Conservation (phyloP, 30 jellyfish, hydroid and myxozoan genomes). For the Hydractinia symbiolongicarpus region DNA sequence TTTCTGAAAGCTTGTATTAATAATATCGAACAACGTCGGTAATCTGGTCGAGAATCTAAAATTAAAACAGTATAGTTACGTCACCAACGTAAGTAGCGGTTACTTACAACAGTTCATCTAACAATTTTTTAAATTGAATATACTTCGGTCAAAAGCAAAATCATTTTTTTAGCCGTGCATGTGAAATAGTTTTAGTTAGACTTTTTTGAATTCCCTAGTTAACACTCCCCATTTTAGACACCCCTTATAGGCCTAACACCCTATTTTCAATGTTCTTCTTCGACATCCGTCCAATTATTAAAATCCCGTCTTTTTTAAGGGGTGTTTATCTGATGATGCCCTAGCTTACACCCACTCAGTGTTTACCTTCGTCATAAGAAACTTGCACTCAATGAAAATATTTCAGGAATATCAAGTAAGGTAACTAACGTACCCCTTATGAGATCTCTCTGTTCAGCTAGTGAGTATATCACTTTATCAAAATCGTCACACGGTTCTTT, state of each 20-base stretch:
- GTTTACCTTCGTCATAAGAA: background rate
- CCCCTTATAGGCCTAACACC: no score
- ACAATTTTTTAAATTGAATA: background rate
- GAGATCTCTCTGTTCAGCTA: slow-evolving; percentile 59
- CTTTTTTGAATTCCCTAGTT: no score
- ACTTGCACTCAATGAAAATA: no score
- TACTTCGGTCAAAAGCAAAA: background rate
- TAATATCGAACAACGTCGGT: slow-evolving; percentile 21
- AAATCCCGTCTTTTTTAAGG: background rate
- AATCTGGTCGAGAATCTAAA: slow-evolving; percentile 30
- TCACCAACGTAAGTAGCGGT: background rate
- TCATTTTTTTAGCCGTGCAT: background rate
- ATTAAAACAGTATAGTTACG: background rate
- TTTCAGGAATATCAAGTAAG: background rate
- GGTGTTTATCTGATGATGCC: background rate
- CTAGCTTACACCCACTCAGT: background rate
- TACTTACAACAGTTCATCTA: background rate
- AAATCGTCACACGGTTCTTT: slow-evolving; percentile 75
- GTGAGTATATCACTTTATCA: slow-evolving; percentile 44
- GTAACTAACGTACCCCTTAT: slow-evolving; percentile 32
- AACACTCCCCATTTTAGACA: no score
- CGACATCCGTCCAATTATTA: no score
- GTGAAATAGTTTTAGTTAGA: background rate
- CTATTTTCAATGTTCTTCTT: no score
- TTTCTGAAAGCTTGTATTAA: slow-evolving; percentile 22